Evolutionary conservation across 2,113 vertebrate species (phyloP), one percentile per base, ranked within the genome.

Genomic region (Heteronetta atricapilla): DNA sequence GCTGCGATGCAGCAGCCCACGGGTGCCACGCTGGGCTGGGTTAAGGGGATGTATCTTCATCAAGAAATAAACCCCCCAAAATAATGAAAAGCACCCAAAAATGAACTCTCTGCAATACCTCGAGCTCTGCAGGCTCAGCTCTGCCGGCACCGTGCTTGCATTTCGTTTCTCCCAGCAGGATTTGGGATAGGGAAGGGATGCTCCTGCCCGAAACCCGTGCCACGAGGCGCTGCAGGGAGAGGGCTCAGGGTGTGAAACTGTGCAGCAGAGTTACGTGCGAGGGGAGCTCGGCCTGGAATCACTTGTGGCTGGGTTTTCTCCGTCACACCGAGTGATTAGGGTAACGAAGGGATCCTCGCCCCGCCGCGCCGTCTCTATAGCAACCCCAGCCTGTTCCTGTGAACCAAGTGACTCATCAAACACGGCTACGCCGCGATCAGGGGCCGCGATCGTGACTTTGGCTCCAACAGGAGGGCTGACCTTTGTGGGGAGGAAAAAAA

Each of bases 331-430:
- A 8, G 63, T 7, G 66, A 56, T 75, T 23, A 25, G 80, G 79
- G 69, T 53, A 20, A 90, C 10, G 88, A 62, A 82, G 92, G 93
- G 90, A 96, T 96, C 78, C 80, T 93, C 87, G 94, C 93, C 83
- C 95, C 91, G 87, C 82, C 3, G 84, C 77, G 90, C 92, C 70
- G 63, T 97, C 88, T 86, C 96, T 93, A 96, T 93, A 84, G 96
- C 96, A 97, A 97, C 95, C 89, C 77, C 94, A 93, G 92, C 88
- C 89, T 95, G 91, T 94, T 93, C 95, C 90, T 55, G 12, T 86
- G 86, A 28, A 88, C 88, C 86, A 86, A 94, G 80, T 94, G 95
- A 96, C 88, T 96, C 96, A 96, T 75, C 90, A 55, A 42, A 78
- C 95, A 48, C 25, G 4, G 67, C 63, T 38, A 3, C 90, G 33